Conservation (phyloP, 2,888 invertebrate genomes). For the Drosophila macrothrix region DNA sequence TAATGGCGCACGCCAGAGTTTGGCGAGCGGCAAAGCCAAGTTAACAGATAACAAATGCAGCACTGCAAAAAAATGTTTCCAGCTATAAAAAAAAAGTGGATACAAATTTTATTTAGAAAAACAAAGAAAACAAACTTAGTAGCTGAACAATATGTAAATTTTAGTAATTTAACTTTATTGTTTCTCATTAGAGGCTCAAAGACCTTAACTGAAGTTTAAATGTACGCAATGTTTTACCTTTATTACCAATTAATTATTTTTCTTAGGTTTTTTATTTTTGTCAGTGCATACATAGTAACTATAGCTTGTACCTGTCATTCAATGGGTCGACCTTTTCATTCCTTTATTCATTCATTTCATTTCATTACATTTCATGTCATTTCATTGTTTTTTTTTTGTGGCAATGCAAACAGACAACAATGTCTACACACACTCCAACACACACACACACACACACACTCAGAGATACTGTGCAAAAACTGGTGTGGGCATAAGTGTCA, state of each 20-base stretch:
- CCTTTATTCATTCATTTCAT: slow-evolving; percentile 51
- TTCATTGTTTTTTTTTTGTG: slow-evolving; percentile 17
- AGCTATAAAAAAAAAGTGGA: neutral
- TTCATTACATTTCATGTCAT: slow-evolving; percentile 10
- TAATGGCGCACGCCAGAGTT: slow-evolving; percentile 76
- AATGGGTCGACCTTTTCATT: slow-evolving; percentile 63
- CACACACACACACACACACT: neutral
- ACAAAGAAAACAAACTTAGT: neutral
- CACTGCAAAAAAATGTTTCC: slow-evolving; percentile 36
- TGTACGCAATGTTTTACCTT: neutral
- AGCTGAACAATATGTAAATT: neutral
- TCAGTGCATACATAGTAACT: slow-evolving; percentile 45
- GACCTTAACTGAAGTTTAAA: neutral
- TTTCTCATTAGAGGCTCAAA: neutral
- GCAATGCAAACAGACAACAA: slow-evolving; percentile 68
- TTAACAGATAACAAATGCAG: slow-evolving; percentile 69
- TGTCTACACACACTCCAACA: slow-evolving; percentile 39
- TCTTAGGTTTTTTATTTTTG: neutral
- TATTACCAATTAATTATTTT: neutral
- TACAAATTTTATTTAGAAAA: neutral
- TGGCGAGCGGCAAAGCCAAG: slow-evolving; percentile 62
- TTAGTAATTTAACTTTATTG: neutral
- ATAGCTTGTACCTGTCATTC: slow-evolving; percentile 49
- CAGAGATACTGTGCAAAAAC: slow-evolving; percentile 20
- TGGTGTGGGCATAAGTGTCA: slow-evolving; percentile 56